Conservation (phyloP, 2,888 invertebrate genomes). For the Herminia tarsipennalis region DNA sequence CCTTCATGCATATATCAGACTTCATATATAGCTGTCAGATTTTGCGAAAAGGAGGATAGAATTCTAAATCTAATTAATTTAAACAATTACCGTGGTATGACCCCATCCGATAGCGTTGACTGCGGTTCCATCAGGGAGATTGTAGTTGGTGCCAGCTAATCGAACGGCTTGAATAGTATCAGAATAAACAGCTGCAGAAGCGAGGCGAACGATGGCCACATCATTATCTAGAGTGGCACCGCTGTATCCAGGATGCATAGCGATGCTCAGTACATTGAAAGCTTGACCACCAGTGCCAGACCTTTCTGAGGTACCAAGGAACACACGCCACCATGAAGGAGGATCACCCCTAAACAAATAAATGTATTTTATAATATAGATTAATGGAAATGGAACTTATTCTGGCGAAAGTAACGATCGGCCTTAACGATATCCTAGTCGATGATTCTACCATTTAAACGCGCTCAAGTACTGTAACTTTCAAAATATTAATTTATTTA, state of each 20-base stretch:
- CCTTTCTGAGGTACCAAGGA: conserved; percentile 44
- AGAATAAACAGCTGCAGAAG: conserved; percentile 36
- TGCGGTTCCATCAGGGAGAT: conserved; percentile 7
- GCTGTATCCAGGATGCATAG: conserved; percentile 45
- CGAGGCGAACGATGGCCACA: conserved; percentile 51
- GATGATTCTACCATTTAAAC: too few species aligned
- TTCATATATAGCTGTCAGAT: too few species aligned
- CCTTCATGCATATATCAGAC: too few species aligned
- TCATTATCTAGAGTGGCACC: conserved; percentile 41
- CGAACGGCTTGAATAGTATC: conserved; percentile 37
- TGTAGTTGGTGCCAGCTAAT: conserved; percentile 38
- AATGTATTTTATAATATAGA: too few species aligned
- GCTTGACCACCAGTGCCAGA: conserved; percentile 46
- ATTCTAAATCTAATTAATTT: too few species aligned
- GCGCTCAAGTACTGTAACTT: too few species aligned
- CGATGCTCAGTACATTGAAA: conserved; percentile 32
- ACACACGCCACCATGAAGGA: conserved; percentile 47
- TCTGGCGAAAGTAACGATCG: too few species aligned
- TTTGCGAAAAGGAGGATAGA: too few species aligned
- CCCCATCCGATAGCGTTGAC: conserved; percentile 56
- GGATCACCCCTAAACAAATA: conserved; percentile 3
- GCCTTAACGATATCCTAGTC: too few species aligned
- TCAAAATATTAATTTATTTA: too few species aligned
- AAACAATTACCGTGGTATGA: conserved; percentile 43
- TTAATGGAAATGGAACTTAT: too few species aligned